Base-by-base conservation (phyloP, 1,140 invertebrate genomes). In the Saccostrea echinata region DNA sequence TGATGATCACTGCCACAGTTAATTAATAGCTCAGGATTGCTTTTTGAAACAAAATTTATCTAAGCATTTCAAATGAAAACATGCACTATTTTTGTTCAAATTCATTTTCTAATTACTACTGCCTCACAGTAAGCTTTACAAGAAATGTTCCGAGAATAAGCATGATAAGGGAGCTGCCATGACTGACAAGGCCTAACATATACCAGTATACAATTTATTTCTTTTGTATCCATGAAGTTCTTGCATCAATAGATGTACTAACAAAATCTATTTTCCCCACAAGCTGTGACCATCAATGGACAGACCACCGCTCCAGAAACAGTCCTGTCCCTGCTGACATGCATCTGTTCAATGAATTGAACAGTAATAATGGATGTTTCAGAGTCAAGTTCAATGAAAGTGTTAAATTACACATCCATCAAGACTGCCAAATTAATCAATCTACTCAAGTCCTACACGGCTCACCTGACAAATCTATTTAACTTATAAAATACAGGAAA, bases 371-470 rank as follows among this genome's bases (percentile, higher is more conserved):
- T 21, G 57, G 57, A 64, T 64, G 43, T 43, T 43, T 43, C n/a
- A n/a, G 55, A 61, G 55, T 61, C 55, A 18, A 61, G 55, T 33
- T 76, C 24, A 33, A 30, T 16, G 30, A 33, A 16, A 76, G 68
- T 76, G 24, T 33, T 30, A 30, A 6, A 24, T 76, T 76, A 76
- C 68, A 76, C 30, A 76, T 76, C 27, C 68, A 76, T 76, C 68
- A 76, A 76, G 68, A 43, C 55, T 61, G n/a, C 55, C n/a, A 3
- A 21, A 61, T 76, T 33, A 76, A 76, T 71, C 68, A 71, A 64
- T 76, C 68, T 76, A 27, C 27, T 27, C 68, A 24, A 33, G 68
- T 33, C 68, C 68, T 30, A 3, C 13, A 33, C 16, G 33, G 68
- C 68, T 76, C 30, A 76, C 68, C 27, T 30, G 68, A 76, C 30